These are phyloP conservation scores for Cynopterus brachyotis DNA, from an alignment of 2,113 vertebrate genomes.

Conservation along the genomic window DNA sequence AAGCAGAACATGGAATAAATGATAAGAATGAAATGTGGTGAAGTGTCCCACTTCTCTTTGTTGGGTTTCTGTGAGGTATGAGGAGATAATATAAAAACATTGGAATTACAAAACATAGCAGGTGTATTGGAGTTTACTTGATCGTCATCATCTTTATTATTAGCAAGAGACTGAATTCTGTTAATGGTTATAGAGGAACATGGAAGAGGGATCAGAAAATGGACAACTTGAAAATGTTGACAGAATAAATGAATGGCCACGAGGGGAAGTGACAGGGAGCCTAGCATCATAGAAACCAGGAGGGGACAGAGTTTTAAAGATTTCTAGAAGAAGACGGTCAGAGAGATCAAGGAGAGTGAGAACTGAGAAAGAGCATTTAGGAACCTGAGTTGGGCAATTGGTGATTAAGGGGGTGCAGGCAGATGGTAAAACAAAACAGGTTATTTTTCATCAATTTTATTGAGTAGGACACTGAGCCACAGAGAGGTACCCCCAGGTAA, in stretches of 20 bases:
- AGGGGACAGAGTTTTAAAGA: not conserved
- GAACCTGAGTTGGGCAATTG: not conserved
- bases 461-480: not conserved
- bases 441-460: slow-evolving; percentile 26
- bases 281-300: not conserved
- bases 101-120: not conserved
- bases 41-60: no score
- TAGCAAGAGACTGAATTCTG: not conserved
- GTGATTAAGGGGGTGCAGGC: not conserved
- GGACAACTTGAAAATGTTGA: not conserved
- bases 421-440: not conserved
- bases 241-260: not conserved
- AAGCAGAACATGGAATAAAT: not conserved
- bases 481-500: not conserved
- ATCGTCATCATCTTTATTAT: not conserved
- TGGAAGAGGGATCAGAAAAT: not conserved
- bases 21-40: not conserved
- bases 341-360: not conserved
- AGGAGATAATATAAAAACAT: not conserved
- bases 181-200: not conserved
- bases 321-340: not conserved
- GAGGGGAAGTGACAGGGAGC: not conserved
- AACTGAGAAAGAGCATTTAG: not conserved
- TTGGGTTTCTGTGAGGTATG: not conserved
- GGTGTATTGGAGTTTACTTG: not conserved